Percentiles rank a stretch among this genome's conserved stretches.
These are phyloP conservation scores for Chaetodon auriga DNA, from an alignment of 2,113 vertebrate species.

Conservation along the genomic window DNA sequence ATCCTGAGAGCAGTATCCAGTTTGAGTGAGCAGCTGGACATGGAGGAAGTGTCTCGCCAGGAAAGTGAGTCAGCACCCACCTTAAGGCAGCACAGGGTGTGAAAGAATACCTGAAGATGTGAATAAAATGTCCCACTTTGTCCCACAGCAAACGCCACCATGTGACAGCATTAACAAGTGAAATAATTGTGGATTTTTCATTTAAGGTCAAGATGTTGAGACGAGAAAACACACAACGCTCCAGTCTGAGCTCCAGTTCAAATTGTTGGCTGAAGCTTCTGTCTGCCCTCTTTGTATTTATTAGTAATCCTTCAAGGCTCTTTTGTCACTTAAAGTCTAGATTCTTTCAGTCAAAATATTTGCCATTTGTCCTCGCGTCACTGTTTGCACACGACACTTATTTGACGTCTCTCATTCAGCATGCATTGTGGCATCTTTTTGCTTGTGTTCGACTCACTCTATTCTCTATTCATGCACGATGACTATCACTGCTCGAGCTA, in stretches of 20 bases:
- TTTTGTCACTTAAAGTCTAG: background rate
- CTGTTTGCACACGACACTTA: background rate
- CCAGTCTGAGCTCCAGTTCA: background rate
- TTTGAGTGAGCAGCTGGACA: constrained; percentile 32
- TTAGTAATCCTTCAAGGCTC: background rate
- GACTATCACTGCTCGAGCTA: constrained; percentile 4
- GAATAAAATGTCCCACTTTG: constrained; percentile 1
- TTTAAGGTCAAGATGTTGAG: constrained; percentile 4
- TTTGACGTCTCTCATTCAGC: too few species aligned
- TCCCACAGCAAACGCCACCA: constrained; percentile 13
- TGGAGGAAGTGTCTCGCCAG: constrained; percentile 17
- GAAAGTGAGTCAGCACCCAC: constrained; percentile 27
- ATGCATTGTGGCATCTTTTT: background rate
- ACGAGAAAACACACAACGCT: background rate
- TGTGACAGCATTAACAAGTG: constrained; percentile 8
- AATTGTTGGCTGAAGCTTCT: background rate
- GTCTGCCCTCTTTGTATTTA: background rate
- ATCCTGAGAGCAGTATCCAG: background rate
- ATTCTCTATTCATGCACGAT: constrained; percentile 25
- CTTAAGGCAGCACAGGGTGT: constrained; percentile 20
- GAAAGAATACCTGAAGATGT: constrained; percentile 46
- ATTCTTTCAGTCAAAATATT: background rate
- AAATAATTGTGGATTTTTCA: constrained; percentile 5
- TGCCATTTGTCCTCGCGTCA: background rate
- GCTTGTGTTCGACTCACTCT: constrained; percentile 2